Percentiles rank a stretch among this genome's conserved stretches.
Conservation (phyloP, 2,797 vertebrate genomes). For the Ctenochaetus hawaiiensis region DNA sequence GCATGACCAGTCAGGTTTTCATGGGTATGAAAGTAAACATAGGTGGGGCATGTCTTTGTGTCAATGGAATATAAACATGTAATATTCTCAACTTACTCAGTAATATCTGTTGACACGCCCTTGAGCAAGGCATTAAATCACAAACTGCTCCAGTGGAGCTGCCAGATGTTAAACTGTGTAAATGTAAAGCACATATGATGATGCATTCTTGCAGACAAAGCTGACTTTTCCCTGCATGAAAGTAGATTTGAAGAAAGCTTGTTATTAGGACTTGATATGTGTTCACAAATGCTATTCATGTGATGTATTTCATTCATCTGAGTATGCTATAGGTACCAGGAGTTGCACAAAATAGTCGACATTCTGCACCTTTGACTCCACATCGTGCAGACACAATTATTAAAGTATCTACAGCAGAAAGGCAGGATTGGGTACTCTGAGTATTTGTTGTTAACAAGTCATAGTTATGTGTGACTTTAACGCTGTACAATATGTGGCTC, state of each 20-base stretch:
- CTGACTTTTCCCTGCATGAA: not conserved
- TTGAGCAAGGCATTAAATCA: slow-evolving; percentile 7
- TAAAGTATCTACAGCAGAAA: too few species aligned
- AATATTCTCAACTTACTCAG: not conserved
- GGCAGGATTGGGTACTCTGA: too few species aligned
- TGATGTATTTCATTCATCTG: too few species aligned
- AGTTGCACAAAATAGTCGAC: too few species aligned
- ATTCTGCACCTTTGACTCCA: too few species aligned
- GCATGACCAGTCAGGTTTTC: not conserved
- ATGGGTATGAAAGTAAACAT: not conserved
- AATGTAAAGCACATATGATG: not conserved
- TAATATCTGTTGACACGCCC: slow-evolving; percentile 17
- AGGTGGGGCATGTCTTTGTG: slow-evolving; percentile 6
- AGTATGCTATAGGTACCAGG: too few species aligned
- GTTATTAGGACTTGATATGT: not conserved
- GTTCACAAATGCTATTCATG: too few species aligned
- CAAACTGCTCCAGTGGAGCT: slow-evolving; percentile 21
- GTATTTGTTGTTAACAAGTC: too few species aligned
- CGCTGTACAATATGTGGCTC: too few species aligned
- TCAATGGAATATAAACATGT: not conserved
- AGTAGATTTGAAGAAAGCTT: not conserved
- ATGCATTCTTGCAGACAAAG: not conserved
- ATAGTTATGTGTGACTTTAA: too few species aligned
- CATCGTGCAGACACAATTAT: too few species aligned
- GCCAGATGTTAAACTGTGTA: slow-evolving; percentile 13